phyloP scores from a whole-genome alignment of 2,888 invertebrate species.

The Stegophylla sp. region DNA sequence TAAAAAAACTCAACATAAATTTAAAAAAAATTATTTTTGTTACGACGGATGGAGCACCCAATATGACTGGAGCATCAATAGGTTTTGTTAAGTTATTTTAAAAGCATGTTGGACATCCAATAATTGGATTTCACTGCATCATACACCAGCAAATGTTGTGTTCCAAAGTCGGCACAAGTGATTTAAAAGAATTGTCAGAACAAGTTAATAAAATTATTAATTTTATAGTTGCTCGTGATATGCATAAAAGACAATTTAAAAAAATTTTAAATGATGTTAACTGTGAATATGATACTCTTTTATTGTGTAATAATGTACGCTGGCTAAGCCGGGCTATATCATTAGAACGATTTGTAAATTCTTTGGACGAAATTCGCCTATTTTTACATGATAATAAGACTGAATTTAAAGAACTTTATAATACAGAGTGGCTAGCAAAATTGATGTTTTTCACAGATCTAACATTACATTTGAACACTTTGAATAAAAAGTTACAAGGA shows the following conservation, averaged over 20 bases:
- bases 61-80: conserved; percentile 34
- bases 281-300: no score
- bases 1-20: conserved; percentile 11
- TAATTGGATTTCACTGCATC: conserved; percentile 33
- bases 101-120: conserved; percentile 40
- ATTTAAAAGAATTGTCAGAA: conserved; percentile 41
- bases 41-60: conserved; percentile 35
- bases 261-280: conserved; percentile 4
- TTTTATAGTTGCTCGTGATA: conserved; percentile 37
- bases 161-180: conserved; percentile 28
- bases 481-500: conserved; percentile 1
- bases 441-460: conserved; percentile 13
- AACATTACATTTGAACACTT: conserved; percentile 5
- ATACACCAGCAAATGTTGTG: no score
- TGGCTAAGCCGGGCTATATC: conserved; percentile 8
- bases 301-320: no score
- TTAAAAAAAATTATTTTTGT: conserved; percentile 22
- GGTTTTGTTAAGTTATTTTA: conserved; percentile 40
- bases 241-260: conserved; percentile 10
- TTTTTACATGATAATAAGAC: conserved; percentile 13
- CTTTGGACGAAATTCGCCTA: conserved; percentile 9
- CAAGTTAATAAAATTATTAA: conserved; percentile 41
- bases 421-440: conserved; percentile 1
- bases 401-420: not conserved
- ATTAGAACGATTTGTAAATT: conserved; percentile 4